Base-by-base conservation (phyloP, 2,888 invertebrate species). In the Trachelus tabidus region DNA sequence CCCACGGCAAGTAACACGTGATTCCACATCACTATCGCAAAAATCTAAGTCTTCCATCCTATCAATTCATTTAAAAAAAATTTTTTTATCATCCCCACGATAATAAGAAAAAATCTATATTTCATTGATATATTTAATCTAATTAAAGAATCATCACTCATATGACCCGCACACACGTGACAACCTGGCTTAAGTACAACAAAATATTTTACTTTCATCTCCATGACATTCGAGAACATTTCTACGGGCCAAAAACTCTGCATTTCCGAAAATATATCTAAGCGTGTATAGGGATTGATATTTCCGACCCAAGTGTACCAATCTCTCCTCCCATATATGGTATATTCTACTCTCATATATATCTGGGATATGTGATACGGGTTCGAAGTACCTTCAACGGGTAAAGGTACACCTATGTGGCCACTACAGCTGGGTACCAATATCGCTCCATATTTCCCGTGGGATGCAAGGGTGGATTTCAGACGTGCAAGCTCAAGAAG, bases 401-500 rank as follows among this genome's bases (percentile, higher is more conserved):
- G 75, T 76, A 80, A 80, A 73, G 71, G 79, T 76, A 77, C 56
- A 76, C 78, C 37, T 15, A 76, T 73, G 56, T 15, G 34, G 71
- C 75, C 75, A 80, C 34, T 74, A 78, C 74, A 73, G 75, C 69
- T 68, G 76, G 76, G 78, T 79, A 79, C 79, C 77, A 77, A 77
- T 80, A 79, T 78, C 56, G 79, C 80, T 78, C 79, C 80, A 81
- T 83, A 83, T 84, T 83, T 84, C 82, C 83, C 81, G 73, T 35
- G 84, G 81, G 79, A 80, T 71, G 71, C n/a, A 74, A 71, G 31
- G 31, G 31, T 71, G 71, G 33, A 71, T 71, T 71, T 15, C 71
- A 34, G 71, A 71, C 34, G 71, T 71, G 71, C 71, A 34, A 71
- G 56, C 56, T 1, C 34, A 23, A 34, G 33, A 34, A 31, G 33